These are phyloP conservation scores for Stegastes partitus DNA, from an alignment of 2,113 vertebrate species.

Conservation along the genomic window DNA sequence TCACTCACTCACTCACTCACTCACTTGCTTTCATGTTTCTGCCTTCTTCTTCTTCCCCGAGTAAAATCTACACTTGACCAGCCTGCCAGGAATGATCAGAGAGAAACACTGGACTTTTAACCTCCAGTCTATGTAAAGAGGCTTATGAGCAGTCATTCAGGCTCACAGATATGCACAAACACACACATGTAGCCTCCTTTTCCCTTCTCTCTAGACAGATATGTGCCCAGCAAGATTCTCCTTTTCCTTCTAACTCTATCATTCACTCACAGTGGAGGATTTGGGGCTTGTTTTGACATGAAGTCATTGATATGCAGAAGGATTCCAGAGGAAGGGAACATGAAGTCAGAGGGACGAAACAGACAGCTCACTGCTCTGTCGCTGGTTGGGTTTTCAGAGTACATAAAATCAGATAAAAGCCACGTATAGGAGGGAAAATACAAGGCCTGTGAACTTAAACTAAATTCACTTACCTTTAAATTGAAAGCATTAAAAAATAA, in stretches of 20 bases:
- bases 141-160: conserved; percentile 36
- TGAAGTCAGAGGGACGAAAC: conserved; percentile 34
- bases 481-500: too few relatives aligned
- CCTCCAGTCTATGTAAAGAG: conserved; percentile 44
- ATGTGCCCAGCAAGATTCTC: background rate
- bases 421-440: too few relatives aligned
- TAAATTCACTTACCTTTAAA: too few relatives aligned
- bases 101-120: conserved; percentile 50
- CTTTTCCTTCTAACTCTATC: background rate
- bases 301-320: conserved; percentile 67
- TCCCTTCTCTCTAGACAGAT: conserved; percentile 17
- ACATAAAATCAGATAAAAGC: background rate
- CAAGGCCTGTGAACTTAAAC: too few relatives aligned
- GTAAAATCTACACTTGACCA: conserved; percentile 27
- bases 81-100: conserved; percentile 47
- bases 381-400: conserved; percentile 12
- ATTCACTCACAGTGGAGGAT: conserved; percentile 22
- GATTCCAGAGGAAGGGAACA: conserved; percentile 55
- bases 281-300: conserved; percentile 67
- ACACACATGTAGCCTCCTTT: background rate
- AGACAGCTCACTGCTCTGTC: conserved; percentile 15
- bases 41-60: conserved; percentile 12
- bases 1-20: background rate
- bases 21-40: background rate
- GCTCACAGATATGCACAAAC: conserved; percentile 13